These are phyloP conservation scores for Pipistrellus pygmaeus DNA, from an alignment of 2,797 vertebrate species.

Conservation along the genomic window DNA sequence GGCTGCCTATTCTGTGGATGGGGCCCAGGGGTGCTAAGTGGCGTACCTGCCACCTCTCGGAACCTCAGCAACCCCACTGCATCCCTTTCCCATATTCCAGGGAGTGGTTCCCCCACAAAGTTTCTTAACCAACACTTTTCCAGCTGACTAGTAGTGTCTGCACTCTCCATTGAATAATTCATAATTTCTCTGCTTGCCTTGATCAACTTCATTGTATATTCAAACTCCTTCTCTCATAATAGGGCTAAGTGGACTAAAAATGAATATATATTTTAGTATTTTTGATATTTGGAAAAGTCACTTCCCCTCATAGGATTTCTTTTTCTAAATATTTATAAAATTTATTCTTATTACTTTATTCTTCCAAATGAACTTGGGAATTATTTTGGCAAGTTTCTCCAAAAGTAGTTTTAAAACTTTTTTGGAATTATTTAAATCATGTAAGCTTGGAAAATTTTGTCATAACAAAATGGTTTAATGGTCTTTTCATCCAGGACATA, in stretches of 20 bases:
- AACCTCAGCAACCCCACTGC: background rate
- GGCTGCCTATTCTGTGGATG: background rate
- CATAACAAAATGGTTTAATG: background rate
- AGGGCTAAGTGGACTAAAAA: background rate
- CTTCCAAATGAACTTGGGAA: conserved; percentile 25
- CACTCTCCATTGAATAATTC: background rate
- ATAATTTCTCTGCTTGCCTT: background rate
- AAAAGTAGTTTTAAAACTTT: background rate
- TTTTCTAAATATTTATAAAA: background rate
- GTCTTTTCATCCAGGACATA: background rate
- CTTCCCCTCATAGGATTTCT: background rate
- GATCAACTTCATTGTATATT: background rate
- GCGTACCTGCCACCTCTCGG: background rate
- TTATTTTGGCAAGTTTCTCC: conserved; percentile 11
- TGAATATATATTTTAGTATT: background rate
- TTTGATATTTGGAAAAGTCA: background rate
- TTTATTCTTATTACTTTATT: background rate
- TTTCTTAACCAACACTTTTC: background rate
- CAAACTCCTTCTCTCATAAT: no score
- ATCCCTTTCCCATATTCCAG: background rate
- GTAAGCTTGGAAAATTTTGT: background rate
- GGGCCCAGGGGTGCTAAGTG: background rate
- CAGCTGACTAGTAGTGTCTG: background rate
- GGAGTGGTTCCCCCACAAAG: background rate
- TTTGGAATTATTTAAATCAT: background rate